A percentile compares a stretch with the other conserved stretches of the same genome.
Evolutionary conservation across 1,140 invertebrate genomes (phyloP).

Genomic region (Formica exsecta): DNA sequence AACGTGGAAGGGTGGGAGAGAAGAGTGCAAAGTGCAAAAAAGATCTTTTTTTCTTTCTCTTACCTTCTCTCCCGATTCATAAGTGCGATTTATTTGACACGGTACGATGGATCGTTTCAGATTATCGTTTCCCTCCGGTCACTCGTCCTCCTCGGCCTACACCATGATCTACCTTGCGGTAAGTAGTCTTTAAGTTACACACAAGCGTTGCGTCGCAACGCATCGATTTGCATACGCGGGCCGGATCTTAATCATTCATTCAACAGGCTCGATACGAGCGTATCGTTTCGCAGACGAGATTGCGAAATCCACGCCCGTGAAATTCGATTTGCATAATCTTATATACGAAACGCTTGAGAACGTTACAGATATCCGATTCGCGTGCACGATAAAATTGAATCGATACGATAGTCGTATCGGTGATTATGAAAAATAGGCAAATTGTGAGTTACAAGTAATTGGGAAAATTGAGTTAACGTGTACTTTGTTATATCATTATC

Average conservation of each 20-base stretch:
- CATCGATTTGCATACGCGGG: constrained; percentile 34
- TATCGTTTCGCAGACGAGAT: background rate
- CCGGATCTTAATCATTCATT: constrained; percentile 9
- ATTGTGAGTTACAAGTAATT: background rate
- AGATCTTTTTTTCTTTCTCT: background rate
- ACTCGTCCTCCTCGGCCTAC: constrained; percentile 93
- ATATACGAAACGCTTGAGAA: background rate
- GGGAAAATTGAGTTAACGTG: constrained; percentile 4
- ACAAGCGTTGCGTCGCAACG: constrained; percentile 24
- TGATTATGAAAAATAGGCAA: background rate
- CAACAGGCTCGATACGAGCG: constrained; percentile 7
- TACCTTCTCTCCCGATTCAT: constrained; percentile 35
- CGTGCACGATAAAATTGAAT: background rate
- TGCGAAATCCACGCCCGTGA: background rate
- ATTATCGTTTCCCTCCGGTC: constrained; percentile 94
- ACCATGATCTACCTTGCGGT: constrained; percentile 93
- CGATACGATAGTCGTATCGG: background rate
- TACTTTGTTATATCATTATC: too few relatives aligned
- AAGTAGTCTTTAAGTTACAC: constrained; percentile 85
- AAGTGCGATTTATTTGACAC: constrained; percentile 81
- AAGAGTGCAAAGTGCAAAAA: background rate
- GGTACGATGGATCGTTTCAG: constrained; percentile 85
- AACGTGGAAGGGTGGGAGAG: background rate
- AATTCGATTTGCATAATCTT: constrained; percentile 43
- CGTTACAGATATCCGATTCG: background rate